These are phyloP conservation scores for Bergia puertoricense DNA, from an alignment of 92 coral and sea anemone species.

Conservation along the genomic window DNA sequence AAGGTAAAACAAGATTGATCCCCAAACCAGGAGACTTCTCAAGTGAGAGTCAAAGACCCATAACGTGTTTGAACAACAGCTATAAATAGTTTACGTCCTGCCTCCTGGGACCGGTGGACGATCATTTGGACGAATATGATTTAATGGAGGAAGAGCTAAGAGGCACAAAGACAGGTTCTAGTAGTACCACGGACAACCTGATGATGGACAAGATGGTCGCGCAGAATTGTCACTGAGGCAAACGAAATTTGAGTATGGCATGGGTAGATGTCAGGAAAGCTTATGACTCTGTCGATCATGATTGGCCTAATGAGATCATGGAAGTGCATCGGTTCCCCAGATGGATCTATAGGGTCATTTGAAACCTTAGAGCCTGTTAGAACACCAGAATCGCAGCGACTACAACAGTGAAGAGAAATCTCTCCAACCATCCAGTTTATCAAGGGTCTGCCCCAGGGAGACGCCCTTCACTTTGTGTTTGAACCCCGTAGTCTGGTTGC, in stretches of 20 bases:
- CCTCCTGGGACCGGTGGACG: constrained; percentile 41
- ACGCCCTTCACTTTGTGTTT: constrained; percentile 18
- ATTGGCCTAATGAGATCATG: neutral
- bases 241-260: constrained; percentile 35
- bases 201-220: neutral
- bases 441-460: constrained; percentile 35
- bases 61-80: constrained; percentile 55
- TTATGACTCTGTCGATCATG: too few species aligned
- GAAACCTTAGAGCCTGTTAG: neutral
- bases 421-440: neutral
- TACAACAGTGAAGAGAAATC: too few species aligned
- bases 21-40: too few species aligned
- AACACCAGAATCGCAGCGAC: too few species aligned
- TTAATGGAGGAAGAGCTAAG: constrained; percentile 54
- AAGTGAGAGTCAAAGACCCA: constrained; percentile 12
- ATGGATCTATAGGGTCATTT: neutral
- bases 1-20: too few species aligned
- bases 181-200: constrained; percentile 49
- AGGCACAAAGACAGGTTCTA: constrained; percentile 45
- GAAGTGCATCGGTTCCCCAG: neutral
- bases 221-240: neutral
- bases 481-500: constrained; percentile 13
- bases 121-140: constrained; percentile 35
- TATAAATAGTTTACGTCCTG: constrained; percentile 61
- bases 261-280: too few species aligned